These are phyloP conservation scores for Sphaerophoria rueppellii DNA, from an alignment of 2,888 invertebrate species.

Conservation along the genomic window DNA sequence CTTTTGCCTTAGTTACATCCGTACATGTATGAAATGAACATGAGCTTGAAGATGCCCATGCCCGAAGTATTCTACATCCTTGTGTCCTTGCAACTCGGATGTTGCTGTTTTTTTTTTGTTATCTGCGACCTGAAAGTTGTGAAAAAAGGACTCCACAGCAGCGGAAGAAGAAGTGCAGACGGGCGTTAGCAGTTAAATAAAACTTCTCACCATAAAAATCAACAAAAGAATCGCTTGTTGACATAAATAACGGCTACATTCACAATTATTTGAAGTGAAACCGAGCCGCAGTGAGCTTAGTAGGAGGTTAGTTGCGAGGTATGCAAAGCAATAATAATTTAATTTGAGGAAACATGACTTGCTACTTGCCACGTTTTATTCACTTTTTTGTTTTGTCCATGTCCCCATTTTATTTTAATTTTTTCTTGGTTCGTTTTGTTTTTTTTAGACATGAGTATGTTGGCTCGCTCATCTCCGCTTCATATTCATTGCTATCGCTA, in stretches of 20 bases:
- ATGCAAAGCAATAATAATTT: slow-evolving; percentile 64
- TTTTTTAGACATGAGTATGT: background rate
- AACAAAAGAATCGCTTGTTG: slow-evolving; percentile 57
- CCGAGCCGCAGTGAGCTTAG: slow-evolving; percentile 4
- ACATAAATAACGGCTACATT: slow-evolving; percentile 64
- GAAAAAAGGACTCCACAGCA: slow-evolving; percentile 16
- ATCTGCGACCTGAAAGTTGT: background rate
- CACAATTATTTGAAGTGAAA: slow-evolving; percentile 46
- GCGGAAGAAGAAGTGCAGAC: background rate
- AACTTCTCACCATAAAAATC: slow-evolving; percentile 35
- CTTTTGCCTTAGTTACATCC: background rate
- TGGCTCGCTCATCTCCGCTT: slow-evolving; percentile 24
- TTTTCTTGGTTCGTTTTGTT: too few relatives aligned
- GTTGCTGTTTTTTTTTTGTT: background rate
- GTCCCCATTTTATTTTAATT: slow-evolving; percentile 18
- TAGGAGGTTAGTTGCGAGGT: background rate
- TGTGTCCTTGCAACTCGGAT: slow-evolving; percentile 1
- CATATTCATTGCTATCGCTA: background rate
- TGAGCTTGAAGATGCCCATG: too few relatives aligned
- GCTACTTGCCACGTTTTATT: slow-evolving; percentile 14
- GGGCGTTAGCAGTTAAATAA: slow-evolving; percentile 44
- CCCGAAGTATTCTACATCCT: background rate
- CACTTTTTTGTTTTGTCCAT: slow-evolving; percentile 16
- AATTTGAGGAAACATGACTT: slow-evolving; percentile 53
- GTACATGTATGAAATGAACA: background rate